A percentile compares a stretch with the other conserved stretches of the same genome.
Conservation (phyloP, 2,888 invertebrate species). For the Allolobophora icterica region DNA sequence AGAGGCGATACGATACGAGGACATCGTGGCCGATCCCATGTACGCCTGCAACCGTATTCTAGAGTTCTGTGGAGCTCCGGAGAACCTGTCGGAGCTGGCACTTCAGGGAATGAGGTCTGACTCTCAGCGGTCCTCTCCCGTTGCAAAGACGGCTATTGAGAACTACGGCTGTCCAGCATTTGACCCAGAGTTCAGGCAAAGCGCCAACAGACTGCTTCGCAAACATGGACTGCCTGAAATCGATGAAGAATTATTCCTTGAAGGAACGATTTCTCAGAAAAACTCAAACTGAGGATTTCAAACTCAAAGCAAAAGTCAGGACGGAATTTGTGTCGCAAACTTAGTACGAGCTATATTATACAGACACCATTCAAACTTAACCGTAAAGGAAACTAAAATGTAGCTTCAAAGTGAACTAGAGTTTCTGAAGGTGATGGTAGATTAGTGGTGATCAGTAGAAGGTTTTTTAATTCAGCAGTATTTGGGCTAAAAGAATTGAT, state of each 20-base stretch:
- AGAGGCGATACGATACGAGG: conserved; percentile 30
- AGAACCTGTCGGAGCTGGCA: not conserved
- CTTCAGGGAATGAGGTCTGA: not conserved
- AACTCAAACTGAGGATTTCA: not conserved
- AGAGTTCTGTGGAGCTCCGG: conserved; percentile 21
- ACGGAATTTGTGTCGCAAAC: not conserved
- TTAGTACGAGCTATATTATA: too few species aligned
- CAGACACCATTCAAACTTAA: not conserved
- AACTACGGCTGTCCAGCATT: not conserved
- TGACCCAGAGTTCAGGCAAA: not conserved
- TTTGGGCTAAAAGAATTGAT: too few species aligned
- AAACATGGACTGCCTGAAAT: not conserved
- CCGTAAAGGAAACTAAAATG: not conserved
- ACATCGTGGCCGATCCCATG: conserved; percentile 9
- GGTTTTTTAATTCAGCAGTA: not conserved
- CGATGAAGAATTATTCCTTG: not conserved
- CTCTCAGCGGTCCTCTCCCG: conserved; percentile 29
- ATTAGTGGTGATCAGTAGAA: not conserved
- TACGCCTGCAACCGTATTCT: not conserved
- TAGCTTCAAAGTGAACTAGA: not conserved
- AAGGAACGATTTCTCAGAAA: not conserved
- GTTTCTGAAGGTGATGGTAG: not conserved
- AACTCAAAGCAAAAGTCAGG: not conserved
- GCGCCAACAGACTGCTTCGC: not conserved
- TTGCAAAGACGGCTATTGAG: not conserved